phyloP scores from a whole-genome alignment of 2,888 invertebrate species.

The Seira musarum region DNA sequence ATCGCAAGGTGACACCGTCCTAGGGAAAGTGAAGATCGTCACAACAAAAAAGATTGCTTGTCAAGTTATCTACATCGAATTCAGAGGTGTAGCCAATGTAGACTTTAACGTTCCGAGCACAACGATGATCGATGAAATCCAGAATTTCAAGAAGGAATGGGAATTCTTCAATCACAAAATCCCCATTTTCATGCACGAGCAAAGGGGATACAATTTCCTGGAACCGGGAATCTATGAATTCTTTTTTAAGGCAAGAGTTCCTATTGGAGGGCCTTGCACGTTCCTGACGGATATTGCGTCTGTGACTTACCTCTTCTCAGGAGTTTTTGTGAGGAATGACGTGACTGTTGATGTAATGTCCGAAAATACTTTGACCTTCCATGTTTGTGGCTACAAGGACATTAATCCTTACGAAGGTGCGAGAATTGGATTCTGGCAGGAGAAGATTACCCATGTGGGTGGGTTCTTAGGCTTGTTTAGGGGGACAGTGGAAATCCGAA shows the following conservation, averaged over 20 bases:
- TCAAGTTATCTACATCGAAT: slow-evolving; percentile 16
- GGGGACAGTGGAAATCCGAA: not conserved
- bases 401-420: slow-evolving; percentile 15
- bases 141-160: slow-evolving; percentile 11
- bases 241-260: slow-evolving; percentile 8
- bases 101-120: slow-evolving; percentile 17
- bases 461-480: slow-evolving; percentile 5
- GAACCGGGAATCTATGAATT: slow-evolving; percentile 18
- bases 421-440: slow-evolving; percentile 5
- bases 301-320: not conserved
- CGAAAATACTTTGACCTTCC: not conserved
- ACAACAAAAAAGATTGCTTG: slow-evolving; percentile 7
- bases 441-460: not conserved
- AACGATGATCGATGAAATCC: slow-evolving; percentile 21
- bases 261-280: slow-evolving; percentile 12
- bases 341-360: not conserved
- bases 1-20: not conserved
- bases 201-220: not conserved
- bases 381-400: slow-evolving; percentile 17
- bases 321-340: slow-evolving; percentile 5
- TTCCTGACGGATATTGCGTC: slow-evolving; percentile 5
- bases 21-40: slow-evolving; percentile 17
- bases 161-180: slow-evolving; percentile 19
- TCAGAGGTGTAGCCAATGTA: not conserved
- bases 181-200: slow-evolving; percentile 7